Evolutionary conservation across 2,888 invertebrate species (phyloP).

Genomic region (Trissoscelio sp.): DNA sequence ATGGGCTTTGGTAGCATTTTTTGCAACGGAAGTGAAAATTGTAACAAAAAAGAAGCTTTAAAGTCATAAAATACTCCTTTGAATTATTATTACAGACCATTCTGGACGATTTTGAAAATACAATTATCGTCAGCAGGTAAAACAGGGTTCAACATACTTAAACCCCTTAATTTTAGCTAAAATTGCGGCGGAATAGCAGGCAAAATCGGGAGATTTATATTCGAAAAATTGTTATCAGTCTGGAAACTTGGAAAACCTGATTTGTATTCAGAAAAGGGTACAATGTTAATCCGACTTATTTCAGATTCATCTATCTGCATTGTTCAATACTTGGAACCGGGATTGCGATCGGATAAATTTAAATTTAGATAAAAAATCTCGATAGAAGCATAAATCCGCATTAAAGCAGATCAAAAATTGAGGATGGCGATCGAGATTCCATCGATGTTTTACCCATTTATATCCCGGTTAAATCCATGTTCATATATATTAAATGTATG

Average conservation of each 20-base stretch:
- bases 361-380: not conserved
- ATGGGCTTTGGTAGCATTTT: not conserved
- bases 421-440: not conserved
- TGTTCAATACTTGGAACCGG: not conserved
- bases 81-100: no score
- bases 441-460: constrained; percentile 7
- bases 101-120: no score
- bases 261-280: not conserved
- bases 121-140: no score
- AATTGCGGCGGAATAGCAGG: no score
- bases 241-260: not conserved
- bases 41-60: not conserved
- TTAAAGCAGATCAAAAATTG: not conserved
- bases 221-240: no score
- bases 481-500: constrained; percentile 9
- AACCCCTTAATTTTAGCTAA: no score
- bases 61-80: not conserved
- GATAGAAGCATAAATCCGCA: not conserved
- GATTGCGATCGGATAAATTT: not conserved
- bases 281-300: not conserved
- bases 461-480: not conserved
- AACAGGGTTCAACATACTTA: no score
- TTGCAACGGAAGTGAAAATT: not conserved
- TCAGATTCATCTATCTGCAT: not conserved
- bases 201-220: no score